A percentile compares a stretch with the other conserved stretches of the same genome.
phyloP scores from a whole-genome alignment of 1,140 invertebrate species.

The Caenorhabditis latens region DNA sequence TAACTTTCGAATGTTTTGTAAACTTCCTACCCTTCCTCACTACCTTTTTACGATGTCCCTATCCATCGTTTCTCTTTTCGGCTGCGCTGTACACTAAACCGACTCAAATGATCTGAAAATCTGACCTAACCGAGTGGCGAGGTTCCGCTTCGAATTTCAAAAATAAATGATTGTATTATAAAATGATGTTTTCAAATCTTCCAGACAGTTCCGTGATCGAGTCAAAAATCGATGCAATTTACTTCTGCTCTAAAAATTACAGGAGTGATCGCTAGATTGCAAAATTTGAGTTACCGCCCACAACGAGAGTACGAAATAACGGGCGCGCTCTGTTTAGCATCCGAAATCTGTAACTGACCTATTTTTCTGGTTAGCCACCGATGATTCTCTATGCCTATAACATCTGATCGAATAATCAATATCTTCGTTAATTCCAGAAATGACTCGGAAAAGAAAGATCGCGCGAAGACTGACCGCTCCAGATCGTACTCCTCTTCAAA shows the following conservation, averaged over 20 bases:
- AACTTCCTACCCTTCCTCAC: background rate
- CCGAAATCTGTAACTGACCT: too few relatives aligned
- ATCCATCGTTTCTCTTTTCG: background rate
- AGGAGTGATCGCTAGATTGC: background rate
- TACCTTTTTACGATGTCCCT: constrained; percentile 17
- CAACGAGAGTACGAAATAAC: background rate
- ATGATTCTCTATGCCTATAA: too few relatives aligned
- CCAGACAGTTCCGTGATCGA: too few relatives aligned
- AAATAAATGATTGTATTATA: background rate
- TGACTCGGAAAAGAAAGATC: too few relatives aligned
- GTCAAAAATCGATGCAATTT: too few relatives aligned
- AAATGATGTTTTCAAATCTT: too few relatives aligned
- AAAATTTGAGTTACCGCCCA: background rate
- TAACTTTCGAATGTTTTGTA: background rate
- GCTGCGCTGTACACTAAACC: constrained; percentile 45
- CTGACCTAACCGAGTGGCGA: background rate
- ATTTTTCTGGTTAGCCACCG: too few relatives aligned
- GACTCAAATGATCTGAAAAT: constrained; percentile 29
- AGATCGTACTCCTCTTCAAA: too few relatives aligned
- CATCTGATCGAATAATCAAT: too few relatives aligned
- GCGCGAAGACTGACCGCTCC: too few relatives aligned
- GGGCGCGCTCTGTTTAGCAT: background rate
- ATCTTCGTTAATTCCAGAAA: too few relatives aligned
- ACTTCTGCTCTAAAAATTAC: too few relatives aligned
- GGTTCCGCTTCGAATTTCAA: background rate